Evolutionary conservation across 2,888 invertebrate genomes (phyloP), one percentile per base, ranked within the genome.

Genomic region (Meloe dianella): DNA sequence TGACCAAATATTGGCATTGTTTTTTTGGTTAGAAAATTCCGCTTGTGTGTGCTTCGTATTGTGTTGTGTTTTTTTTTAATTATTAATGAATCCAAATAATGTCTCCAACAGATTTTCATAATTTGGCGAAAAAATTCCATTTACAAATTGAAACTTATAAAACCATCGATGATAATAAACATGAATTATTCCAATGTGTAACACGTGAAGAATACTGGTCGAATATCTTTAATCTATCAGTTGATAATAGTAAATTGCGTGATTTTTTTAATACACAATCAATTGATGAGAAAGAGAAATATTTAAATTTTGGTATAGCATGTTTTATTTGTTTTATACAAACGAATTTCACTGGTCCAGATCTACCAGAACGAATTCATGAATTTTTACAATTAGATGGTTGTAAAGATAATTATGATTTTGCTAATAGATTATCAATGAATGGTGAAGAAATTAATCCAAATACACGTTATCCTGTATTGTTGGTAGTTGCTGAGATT

Each of bases 261-360:
- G 65, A 67, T 7, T 75, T 71, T 63, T 78, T 81, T 47, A 73
- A 67, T 30, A 68, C 72, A 2, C 63, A 78, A 60, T 71, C 74
- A 22, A 70, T 80, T 63, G 80, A 85, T 41, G 83, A 86, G 66
- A 81, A 89, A 71, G 80, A 90, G 14, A 79, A 75, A 20, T 78
- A 79, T 66, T 80, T 83, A 58, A 78, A 85, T 61, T 81, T 89
- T 61, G 92, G 90, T 2, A 85, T 93, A 20, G 87, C 90, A 41
- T 86, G 90, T 72, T 84, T 94, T 30, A 85, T 92, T 60, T 86
- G 87, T 29, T 96, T 95, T 83, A 87, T 93, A 63, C 92, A 94
- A 81, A 86, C 86, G 62, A 96, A 96, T 83, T 96, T 94, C 88
- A 91, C 91, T 60, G 92, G 95, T 0, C 93, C 94, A 4, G 83